Base-by-base conservation (phyloP, 2,797 vertebrate genomes). In the Eulemur mongoz region DNA sequence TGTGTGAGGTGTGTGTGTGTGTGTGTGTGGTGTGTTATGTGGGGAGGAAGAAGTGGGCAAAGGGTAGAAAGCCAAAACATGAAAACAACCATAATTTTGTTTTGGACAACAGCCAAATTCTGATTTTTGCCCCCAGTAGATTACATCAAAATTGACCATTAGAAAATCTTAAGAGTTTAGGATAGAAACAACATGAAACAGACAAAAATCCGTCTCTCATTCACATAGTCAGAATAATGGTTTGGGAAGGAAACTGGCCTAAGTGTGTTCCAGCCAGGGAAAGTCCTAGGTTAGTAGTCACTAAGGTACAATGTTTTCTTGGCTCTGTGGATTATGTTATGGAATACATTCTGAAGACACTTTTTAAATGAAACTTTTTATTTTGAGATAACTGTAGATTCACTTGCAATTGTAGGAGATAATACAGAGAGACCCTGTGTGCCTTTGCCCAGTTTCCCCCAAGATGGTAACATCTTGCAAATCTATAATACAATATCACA, bases 21-120 rank as follows among this genome's bases (percentile, higher is more conserved):
- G 52, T 35, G 15, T 59, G 57, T 38, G 30, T 45, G 73, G 48
- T 11, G 18, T 48, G 72, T 12, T 67, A 14, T 79, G 65, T 87
- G 27, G 18, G 30, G 25, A 79, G 48, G 45, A 15, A 91, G 61
- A 92, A 45, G 20, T 35, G 80, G 45, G 45, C 14, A 7, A 22
- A 85, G 50, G 54, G 45, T 91, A 27, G 84, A 72, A 73, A 95
- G 61, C 72, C 81, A 82, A 95, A 97, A 97, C 52, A 76, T 90
- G 70, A 92, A 83, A 96, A 88, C 69, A 93, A 89, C 3, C n/a
- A 75, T 88, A 69, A 27, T 93, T 95, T 98, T 94, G 40, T 50
- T 97, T 83, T 92, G 86, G 79, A 96, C 92, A 95, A 92, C 48
- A 69, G 50, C 40, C 78, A 91, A 84, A 63, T 50, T 87, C 57